Evolutionary conservation across 1,140 invertebrate genomes (phyloP).

Genomic region (Diprion similis): DNA sequence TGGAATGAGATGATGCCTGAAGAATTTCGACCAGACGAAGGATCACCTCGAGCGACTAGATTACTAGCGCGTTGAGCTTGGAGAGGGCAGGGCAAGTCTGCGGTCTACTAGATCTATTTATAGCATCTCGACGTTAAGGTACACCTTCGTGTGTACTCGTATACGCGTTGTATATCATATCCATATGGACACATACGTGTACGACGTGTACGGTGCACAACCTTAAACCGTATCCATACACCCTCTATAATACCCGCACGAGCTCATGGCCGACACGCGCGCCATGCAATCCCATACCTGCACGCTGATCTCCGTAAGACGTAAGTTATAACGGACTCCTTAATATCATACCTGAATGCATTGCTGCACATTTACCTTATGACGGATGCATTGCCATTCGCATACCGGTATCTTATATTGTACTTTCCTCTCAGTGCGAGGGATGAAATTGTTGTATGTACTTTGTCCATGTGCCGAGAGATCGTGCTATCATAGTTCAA

Average conservation of each 20-base stretch:
- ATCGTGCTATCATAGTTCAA: no score
- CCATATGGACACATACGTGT: conserved; percentile 15
- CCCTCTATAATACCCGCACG: conserved; percentile 20
- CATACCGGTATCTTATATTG: no score
- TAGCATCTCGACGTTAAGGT: conserved; percentile 35
- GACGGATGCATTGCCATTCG: no score
- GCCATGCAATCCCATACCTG: conserved; percentile 14
- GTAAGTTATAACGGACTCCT: no score
- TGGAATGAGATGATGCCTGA: not conserved
- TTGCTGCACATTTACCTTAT: no score
- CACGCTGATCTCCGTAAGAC: not conserved
- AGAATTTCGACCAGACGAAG: not conserved
- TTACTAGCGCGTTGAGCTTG: not conserved
- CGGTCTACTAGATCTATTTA: conserved; percentile 43
- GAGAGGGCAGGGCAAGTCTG: conserved; percentile 22
- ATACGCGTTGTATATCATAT: conserved; percentile 34
- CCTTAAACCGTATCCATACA: conserved; percentile 26
- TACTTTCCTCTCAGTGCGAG: no score
- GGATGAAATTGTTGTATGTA: no score
- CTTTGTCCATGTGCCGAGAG: no score
- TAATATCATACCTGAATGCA: no score
- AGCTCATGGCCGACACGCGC: conserved; percentile 17
- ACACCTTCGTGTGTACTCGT: conserved; percentile 21
- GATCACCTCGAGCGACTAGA: not conserved
- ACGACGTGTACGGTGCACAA: conserved; percentile 26